Evolutionary conservation across 2,113 vertebrate genomes (phyloP), one percentile per base, ranked within the genome.

Genomic region (Sardina pilchardus): DNA sequence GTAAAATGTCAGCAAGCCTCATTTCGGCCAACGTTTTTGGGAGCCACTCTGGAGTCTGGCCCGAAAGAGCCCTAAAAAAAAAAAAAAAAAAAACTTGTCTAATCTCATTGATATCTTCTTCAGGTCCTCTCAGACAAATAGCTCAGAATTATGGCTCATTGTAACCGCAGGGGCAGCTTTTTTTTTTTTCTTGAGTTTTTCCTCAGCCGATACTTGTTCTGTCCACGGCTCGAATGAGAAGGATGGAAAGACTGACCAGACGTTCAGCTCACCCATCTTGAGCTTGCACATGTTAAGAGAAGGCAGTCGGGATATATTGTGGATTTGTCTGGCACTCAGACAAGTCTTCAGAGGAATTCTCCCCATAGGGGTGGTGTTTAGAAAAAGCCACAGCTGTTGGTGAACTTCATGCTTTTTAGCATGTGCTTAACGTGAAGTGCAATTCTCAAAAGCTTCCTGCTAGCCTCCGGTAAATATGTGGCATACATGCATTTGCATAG

Each of bases 401-500:
- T 34, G 26, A 71, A 71, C 26, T 10, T 3, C 24, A 2, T 71
- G 10, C 30, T 10, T 71, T 34, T 71, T 34, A 30, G 63, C 63
- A 34, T 71, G 63, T 63, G 59, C 6, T 5, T 8, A 12, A 26
- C 10, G 30, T 34, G 26, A 0, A 30, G 26, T 71, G 63, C 7
- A 3, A 34, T 12, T 34, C 26, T 14, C n/a, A 71, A 71, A 34
- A 30, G 63, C 63, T 30, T 71, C 63, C 30, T 26, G 8, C 42
- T 67, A 86, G 80, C 85, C 81, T 47, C 80, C 59, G 86, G 88
- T 88, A 83, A 86, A 85, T 82, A 86, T 87, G 83, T 87, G 84
- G 53, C 75, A 80, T 78, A 86, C 85, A 86, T 87, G 47, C 42
- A 86, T 90, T 86, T 86, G 81, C 85, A 86, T 90, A 85, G 56